These are phyloP conservation scores for Gadus macrocephalus DNA, from an alignment of 2,113 vertebrate genomes.

Conservation along the genomic window DNA sequence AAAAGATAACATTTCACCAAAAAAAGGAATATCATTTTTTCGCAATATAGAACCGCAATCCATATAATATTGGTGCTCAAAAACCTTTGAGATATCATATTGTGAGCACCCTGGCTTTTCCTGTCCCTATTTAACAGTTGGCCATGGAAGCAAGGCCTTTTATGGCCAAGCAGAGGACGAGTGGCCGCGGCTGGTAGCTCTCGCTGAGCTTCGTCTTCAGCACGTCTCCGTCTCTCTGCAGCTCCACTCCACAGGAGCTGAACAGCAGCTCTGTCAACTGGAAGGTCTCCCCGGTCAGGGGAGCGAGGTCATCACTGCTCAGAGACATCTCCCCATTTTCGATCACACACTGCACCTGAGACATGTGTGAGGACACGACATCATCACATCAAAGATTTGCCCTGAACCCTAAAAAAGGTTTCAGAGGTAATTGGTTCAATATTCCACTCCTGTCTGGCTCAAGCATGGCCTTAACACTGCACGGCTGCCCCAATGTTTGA, in stretches of 20 bases:
- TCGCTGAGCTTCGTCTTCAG: slow-evolving; percentile 61
- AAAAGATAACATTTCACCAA: too few species aligned
- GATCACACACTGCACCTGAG: slow-evolving; percentile 71
- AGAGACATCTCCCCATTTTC: slow-evolving; percentile 49
- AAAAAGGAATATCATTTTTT: too few species aligned
- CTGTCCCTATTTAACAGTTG: neutral
- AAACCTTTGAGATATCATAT: too few species aligned
- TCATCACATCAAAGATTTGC: neutral
- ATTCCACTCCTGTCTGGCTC: neutral
- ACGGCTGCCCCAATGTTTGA: too few species aligned
- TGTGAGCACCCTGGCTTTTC: too few species aligned
- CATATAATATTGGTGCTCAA: too few species aligned
- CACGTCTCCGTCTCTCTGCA: slow-evolving; percentile 66
- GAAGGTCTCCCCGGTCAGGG: slow-evolving; percentile 68
- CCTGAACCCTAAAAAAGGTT: neutral
- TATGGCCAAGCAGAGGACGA: slow-evolving; percentile 78
- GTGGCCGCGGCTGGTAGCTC: slow-evolving; percentile 53
- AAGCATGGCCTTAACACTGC: too few species aligned
- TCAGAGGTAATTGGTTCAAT: too few species aligned
- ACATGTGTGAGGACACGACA: neutral
- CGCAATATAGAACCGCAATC: too few species aligned
- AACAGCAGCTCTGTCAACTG: slow-evolving; percentile 70
- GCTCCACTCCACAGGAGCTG: slow-evolving; percentile 60
- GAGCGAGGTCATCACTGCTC: slow-evolving; percentile 51
- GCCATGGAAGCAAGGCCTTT: slow-evolving; percentile 71